Evolutionary conservation across 2,888 invertebrate species (phyloP).

Genomic region (Cantharis rufa): DNA sequence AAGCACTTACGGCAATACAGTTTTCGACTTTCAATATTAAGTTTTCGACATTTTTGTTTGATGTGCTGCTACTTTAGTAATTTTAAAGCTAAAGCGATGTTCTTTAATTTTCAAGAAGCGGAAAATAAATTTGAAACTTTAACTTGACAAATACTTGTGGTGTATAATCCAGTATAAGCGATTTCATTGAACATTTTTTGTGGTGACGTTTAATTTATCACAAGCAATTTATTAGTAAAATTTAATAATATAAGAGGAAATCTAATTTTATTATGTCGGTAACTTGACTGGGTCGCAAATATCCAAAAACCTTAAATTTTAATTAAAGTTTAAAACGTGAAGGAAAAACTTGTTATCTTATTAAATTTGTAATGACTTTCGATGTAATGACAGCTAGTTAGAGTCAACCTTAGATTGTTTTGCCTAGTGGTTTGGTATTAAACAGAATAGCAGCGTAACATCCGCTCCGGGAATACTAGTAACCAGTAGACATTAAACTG

Average conservation of each 20-base stretch:
- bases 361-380: neutral
- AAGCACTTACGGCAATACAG: neutral
- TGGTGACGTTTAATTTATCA: neutral
- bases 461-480: constrained; percentile 25
- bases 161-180: neutral
- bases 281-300: neutral
- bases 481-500: constrained; percentile 27
- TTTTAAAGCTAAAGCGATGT: neutral
- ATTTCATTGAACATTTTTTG: neutral
- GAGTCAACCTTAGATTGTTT: constrained; percentile 13
- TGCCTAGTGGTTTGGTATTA: constrained; percentile 19
- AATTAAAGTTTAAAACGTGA: neutral
- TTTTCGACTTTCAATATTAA: neutral
- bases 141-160: neutral
- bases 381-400: constrained; percentile 12
- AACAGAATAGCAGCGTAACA: constrained; percentile 26
- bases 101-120: neutral
- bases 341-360: constrained; percentile 2
- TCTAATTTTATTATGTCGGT: neutral
- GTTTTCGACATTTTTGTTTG: neutral
- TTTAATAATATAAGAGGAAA: neutral
- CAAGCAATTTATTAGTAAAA: neutral
- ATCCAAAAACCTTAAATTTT: neutral
- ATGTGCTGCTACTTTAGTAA: neutral
- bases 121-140: neutral